Percentiles rank a stretch among this genome's conserved stretches.
Conservation (phyloP, 2,797 vertebrate genomes). For the Liasis olivaceus region DNA sequence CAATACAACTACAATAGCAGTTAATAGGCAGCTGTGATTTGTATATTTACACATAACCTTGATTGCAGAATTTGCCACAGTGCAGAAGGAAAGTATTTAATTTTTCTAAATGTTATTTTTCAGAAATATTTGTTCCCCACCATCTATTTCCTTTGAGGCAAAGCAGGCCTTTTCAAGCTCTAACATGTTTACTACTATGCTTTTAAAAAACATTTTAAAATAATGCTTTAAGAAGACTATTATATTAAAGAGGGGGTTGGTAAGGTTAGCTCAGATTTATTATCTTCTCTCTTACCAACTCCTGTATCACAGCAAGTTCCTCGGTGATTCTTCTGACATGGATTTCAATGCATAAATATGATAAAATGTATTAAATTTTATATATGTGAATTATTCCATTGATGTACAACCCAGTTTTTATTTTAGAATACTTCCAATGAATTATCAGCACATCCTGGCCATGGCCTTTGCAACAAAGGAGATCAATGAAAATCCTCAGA, state of each 20-base stretch:
- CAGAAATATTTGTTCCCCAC: not conserved
- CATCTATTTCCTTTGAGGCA: not conserved
- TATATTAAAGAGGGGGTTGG: not conserved
- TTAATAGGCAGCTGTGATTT: not conserved
- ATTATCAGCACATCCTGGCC: conserved; percentile 19
- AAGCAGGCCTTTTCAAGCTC: not conserved
- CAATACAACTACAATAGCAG: not conserved
- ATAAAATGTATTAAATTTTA: not conserved
- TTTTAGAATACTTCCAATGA: not conserved
- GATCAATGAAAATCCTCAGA: not conserved
- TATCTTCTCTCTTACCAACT: not conserved
- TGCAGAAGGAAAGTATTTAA: not conserved
- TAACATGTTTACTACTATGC: not conserved
- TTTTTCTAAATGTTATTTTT: not conserved
- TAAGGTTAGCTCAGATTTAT: no score
- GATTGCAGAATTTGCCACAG: not conserved
- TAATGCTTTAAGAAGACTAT: not conserved
- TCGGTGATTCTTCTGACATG: not conserved
- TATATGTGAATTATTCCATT: not conserved
- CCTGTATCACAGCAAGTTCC: not conserved
- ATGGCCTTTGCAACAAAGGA: not conserved
- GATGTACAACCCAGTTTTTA: not conserved
- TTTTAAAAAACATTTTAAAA: not conserved
- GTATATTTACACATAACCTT: not conserved
- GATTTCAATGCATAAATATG: not conserved